Conservation (phyloP, 2,797 vertebrate species). For the Phrynocephalus forsythii region DNA sequence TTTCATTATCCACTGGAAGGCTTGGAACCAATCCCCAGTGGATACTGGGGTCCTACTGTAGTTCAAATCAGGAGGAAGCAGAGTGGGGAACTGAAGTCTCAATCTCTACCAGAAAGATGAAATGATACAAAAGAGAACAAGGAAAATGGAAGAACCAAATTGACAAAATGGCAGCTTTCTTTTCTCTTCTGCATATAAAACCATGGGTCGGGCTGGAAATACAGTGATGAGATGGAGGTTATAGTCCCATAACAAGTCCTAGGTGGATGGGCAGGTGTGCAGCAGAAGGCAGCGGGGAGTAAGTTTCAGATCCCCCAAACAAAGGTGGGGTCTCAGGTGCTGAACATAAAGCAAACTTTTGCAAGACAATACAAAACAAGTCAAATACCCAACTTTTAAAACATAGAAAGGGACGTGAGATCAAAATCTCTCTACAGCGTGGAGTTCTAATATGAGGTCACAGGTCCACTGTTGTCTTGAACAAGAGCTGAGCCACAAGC, state of each 20-base stretch:
- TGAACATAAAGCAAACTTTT: too few relatives aligned
- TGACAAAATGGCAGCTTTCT: too few relatives aligned
- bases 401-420: neutral
- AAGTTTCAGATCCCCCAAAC: neutral
- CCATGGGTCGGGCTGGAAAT: neutral
- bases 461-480: neutral
- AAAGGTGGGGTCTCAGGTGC: too few relatives aligned
- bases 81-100: too few relatives aligned
- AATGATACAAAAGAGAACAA: too few relatives aligned
- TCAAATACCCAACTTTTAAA: neutral
- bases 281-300: neutral
- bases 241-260: neutral
- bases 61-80: too few relatives aligned
- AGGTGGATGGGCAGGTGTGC: neutral
- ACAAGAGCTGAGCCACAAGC: too few relatives aligned
- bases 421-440: neutral
- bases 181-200: conserved; percentile 1
- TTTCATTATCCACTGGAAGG: too few relatives aligned
- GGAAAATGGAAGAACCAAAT: too few relatives aligned
- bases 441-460: neutral
- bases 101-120: too few relatives aligned
- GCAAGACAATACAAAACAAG: neutral
- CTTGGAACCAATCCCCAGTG: too few relatives aligned
- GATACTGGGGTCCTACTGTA: too few relatives aligned
- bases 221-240: neutral